A percentile compares a stretch with the other conserved stretches of the same genome.
phyloP scores from a whole-genome alignment of 2,797 vertebrate species.

The Rhinogobio ventralis region DNA sequence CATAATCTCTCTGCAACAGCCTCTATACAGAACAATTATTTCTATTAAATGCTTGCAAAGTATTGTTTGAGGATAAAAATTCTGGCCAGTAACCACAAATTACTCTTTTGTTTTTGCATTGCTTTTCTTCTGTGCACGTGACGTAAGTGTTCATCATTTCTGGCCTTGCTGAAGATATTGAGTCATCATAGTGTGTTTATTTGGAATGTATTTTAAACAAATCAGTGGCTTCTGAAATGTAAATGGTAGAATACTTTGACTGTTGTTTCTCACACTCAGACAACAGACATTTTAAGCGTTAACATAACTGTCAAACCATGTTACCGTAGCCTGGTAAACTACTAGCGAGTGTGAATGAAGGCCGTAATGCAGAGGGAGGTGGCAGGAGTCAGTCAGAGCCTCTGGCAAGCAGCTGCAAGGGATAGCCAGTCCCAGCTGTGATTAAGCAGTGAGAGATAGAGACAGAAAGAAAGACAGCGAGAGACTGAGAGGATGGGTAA shows the following conservation, averaged over 20 bases:
- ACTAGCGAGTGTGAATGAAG: conserved; percentile 44
- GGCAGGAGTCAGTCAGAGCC: conserved; percentile 54
- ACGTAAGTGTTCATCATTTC: neutral
- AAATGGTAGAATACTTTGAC: neutral
- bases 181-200: neutral
- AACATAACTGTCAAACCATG: neutral
- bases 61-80: conserved; percentile 11
- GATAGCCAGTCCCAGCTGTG: conserved; percentile 51
- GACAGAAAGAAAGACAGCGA: conserved; percentile 47
- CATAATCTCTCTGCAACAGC: conserved; percentile 26
- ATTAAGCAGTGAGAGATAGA: conserved; percentile 38
- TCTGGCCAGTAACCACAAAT: neutral
- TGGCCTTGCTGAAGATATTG: neutral
- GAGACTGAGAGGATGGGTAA: conserved; percentile 55
- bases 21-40: conserved; percentile 6
- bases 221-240: neutral
- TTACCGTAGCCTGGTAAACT: neutral
- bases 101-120: neutral
- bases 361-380: conserved; percentile 49
- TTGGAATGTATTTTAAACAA: neutral
- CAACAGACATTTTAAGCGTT: neutral
- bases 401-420: conserved; percentile 54
- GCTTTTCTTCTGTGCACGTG: neutral
- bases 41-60: conserved; percentile 6
- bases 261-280: neutral